A percentile compares a stretch with the other conserved stretches of the same genome.
phyloP scores from a whole-genome alignment of 2,113 vertebrate genomes.

The Herpailurus yagouaroundi region DNA sequence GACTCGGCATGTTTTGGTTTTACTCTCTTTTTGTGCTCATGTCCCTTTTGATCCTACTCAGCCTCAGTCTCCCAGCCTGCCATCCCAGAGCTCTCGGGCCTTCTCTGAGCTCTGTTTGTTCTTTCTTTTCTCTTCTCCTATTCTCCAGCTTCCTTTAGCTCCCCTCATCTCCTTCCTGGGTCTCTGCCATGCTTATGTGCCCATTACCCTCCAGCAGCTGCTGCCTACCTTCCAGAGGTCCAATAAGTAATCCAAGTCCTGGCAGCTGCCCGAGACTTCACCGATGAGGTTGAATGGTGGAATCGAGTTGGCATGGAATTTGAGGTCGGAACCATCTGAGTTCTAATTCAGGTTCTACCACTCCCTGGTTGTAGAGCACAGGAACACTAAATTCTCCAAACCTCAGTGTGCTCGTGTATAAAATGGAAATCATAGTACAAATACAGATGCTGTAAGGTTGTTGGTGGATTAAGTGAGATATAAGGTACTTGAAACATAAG shows the following conservation, averaged over 20 bases:
- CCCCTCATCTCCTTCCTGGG: background rate
- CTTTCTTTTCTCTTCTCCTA: background rate
- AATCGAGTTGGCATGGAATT: background rate
- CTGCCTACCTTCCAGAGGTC: background rate
- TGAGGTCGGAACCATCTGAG: background rate
- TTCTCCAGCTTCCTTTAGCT: background rate
- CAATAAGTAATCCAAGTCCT: background rate
- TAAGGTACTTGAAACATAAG: background rate
- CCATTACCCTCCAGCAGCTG: background rate
- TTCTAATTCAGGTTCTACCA: background rate
- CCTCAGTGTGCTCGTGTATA: background rate
- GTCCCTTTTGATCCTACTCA: conserved; percentile 34
- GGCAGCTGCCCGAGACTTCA: background rate
- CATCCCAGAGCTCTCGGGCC: background rate
- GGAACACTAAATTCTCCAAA: background rate
- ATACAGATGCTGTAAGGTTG: background rate
- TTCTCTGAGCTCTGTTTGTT: background rate
- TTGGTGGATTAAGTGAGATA: background rate
- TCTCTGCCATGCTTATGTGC: background rate
- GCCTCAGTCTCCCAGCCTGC: background rate
- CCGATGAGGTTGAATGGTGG: background rate
- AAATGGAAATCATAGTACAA: background rate
- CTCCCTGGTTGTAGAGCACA: background rate
- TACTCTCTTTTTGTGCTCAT: background rate
- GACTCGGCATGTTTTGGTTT: conserved; percentile 19